Conservation (phyloP, 37 sponge, comb jelly and placozoan species). For the Dysidea cf. avara region DNA sequence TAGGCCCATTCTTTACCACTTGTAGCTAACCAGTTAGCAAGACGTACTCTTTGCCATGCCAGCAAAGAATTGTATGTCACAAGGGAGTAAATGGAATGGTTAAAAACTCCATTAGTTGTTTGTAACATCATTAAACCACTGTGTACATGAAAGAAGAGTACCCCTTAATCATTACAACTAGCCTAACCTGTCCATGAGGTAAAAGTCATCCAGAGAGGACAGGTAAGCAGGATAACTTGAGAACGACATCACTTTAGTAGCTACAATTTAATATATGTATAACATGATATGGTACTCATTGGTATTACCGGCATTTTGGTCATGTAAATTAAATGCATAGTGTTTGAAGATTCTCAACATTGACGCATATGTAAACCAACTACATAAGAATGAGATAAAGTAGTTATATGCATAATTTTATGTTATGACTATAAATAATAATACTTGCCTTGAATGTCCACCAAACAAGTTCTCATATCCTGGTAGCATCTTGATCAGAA, state of each 20-base stretch:
- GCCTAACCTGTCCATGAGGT: slow-evolving; percentile 66
- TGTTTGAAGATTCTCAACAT: slow-evolving; percentile 66
- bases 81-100: slow-evolving; percentile 25
- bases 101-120: slow-evolving; percentile 53
- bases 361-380: slow-evolving; percentile 50
- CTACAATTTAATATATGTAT: not conserved
- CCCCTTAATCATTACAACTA: not conserved
- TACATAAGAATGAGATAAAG: not conserved
- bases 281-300: slow-evolving; percentile 10
- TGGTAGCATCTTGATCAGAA: slow-evolving; percentile 52
- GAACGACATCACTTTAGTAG: slow-evolving; percentile 52
- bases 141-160: not conserved
- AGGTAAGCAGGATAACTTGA: slow-evolving; percentile 70
- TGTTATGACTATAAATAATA: not conserved
- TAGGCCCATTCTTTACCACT: slow-evolving; percentile 48
- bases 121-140: slow-evolving; percentile 70
- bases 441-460: not conserved
- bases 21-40: slow-evolving; percentile 64
- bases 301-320: slow-evolving; percentile 15
- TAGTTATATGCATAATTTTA: too few species aligned
- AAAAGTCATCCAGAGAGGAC: slow-evolving; percentile 63
- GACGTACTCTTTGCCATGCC: slow-evolving; percentile 71
- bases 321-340: slow-evolving; percentile 49
- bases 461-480: slow-evolving; percentile 57
- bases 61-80: slow-evolving; percentile 47